Evolutionary conservation across 2,113 vertebrate genomes (phyloP), one percentile per base, ranked within the genome.

Genomic region (Anarhynchus alexandrinus): DNA sequence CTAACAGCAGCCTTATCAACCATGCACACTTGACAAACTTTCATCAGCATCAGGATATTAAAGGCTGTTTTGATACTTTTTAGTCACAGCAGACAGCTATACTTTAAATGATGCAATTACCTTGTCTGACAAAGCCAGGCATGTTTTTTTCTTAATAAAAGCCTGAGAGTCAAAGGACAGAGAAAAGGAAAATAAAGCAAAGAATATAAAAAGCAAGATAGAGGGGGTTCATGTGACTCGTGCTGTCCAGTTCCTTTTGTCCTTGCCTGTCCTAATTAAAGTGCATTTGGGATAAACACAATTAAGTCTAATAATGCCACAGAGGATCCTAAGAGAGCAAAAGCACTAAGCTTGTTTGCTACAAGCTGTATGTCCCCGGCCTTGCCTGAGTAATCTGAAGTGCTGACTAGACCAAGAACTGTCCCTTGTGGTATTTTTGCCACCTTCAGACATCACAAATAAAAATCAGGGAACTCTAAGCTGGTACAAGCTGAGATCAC

Each of bases 41-140:
- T 59, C 71, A 92, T 43, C 84, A 76, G 42, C 15, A 80, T 23
- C 67, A 88, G n/a, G 59, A 73, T 49, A 89, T 74, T 95, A 94
- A 95, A 85, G 26, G 42, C 36, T 81, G 32, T 79, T 95, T 82
- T 87, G 51, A 87, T 58, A 84, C 36, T 62, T 77, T 86, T 76
- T 61, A 85, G 77, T 67, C 88, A 84, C 57, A 89, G 93, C 73
- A 92, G 81, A 93, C 58, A 91, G 78, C 81, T 93, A 21, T 57
- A 82, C 45, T 91, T 91, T 65, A 84, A 85, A 89, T 90, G 94
- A 93, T 59, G 78, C 54, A 94, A 95, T 82, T 95, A 93, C 32
- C 70, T 73, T 91, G 81, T 88, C 86, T 91, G 81, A 82, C 84
- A 90, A 93, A 92, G 55, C 23, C 72, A 95, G 83, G n/a, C 29